A percentile compares a stretch with the other conserved stretches of the same genome.
Evolutionary conservation across 1,140 invertebrate genomes (phyloP).

Genomic region (Contarinia nasturtii): DNA sequence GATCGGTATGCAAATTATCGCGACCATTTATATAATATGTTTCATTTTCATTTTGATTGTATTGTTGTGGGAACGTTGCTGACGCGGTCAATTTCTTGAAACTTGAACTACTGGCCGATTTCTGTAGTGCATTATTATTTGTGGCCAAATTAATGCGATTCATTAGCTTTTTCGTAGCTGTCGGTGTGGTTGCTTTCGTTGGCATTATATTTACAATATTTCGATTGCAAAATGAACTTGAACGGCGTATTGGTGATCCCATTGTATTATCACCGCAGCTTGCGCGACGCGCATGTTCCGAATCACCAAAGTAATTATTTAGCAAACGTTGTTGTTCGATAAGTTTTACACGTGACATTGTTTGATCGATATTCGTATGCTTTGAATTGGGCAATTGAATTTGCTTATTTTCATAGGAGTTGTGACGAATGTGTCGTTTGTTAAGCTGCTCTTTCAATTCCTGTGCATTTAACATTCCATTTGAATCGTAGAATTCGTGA

Average conservation of each 20-base stretch:
- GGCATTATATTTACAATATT: background rate
- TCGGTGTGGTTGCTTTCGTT: slow-evolving; percentile 2
- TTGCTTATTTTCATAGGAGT: slow-evolving; percentile 26
- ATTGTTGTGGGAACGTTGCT: background rate
- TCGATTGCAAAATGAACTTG: slow-evolving; percentile 15
- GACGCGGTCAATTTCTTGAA: slow-evolving; percentile 13
- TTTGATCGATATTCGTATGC: slow-evolving; percentile 20
- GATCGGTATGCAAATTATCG: slow-evolving; percentile 10
- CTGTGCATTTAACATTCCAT: background rate
- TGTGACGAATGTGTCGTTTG: slow-evolving; percentile 26
- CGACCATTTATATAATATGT: slow-evolving; percentile 23
- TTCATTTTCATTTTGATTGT: slow-evolving; percentile 21
- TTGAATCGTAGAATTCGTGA: background rate
- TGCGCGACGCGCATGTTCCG: background rate
- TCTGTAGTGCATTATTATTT: slow-evolving; percentile 8
- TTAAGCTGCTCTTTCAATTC: slow-evolving; percentile 14
- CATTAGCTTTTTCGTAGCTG: slow-evolving; percentile 2
- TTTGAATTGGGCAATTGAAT: slow-evolving; percentile 1
- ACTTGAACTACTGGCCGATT: slow-evolving; percentile 22
- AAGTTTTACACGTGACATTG: background rate
- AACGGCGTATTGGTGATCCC: slow-evolving; percentile 15
- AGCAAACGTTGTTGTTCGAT: too few relatives aligned
- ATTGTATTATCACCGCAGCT: background rate
- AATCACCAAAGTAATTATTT: too few relatives aligned
- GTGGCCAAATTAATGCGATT: too few relatives aligned